A percentile compares a stretch with the other conserved stretches of the same genome.
Conservation (phyloP, 2,888 invertebrate genomes). For the Calephelis perditalis region DNA sequence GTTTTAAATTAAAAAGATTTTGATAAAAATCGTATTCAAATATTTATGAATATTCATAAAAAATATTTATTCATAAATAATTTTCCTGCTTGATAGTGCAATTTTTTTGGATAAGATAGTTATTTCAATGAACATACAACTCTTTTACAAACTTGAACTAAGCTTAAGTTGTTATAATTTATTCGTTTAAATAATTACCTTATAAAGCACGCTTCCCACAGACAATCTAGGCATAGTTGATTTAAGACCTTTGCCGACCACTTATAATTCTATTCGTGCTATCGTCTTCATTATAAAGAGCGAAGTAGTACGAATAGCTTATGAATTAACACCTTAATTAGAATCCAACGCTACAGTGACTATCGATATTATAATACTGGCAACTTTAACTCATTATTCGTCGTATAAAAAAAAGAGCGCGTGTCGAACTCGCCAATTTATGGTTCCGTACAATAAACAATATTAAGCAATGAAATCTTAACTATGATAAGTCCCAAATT, state of each 20-base stretch:
- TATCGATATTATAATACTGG: conserved; percentile 30
- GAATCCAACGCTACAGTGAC: conserved; percentile 42
- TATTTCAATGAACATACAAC: no score
- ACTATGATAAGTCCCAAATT: no score
- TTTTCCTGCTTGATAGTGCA: no score
- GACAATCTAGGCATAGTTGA: not conserved
- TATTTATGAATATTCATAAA: no score
- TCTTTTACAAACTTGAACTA: no score
- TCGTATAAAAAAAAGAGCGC: conserved; percentile 2
- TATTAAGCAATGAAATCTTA: no score
- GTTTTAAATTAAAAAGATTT: no score
- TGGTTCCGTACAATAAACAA: no score
- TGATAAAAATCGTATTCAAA: no score
- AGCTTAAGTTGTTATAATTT: no score
- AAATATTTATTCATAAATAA: no score
- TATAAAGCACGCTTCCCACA: not conserved
- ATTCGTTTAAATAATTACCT: not conserved
- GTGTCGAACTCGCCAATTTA: not conserved
- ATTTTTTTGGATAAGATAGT: no score
- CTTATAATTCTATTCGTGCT: conserved; percentile 10
- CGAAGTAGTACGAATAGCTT: conserved; percentile 26
- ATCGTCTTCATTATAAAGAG: conserved; percentile 19
- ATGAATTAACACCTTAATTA: conserved; percentile 54
- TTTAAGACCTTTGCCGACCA: conserved; percentile 2
- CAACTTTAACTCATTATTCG: conserved; percentile 22